Evolutionary conservation across 2,888 invertebrate genomes (phyloP).

Genomic region (Megastigmus dorsalis): DNA sequence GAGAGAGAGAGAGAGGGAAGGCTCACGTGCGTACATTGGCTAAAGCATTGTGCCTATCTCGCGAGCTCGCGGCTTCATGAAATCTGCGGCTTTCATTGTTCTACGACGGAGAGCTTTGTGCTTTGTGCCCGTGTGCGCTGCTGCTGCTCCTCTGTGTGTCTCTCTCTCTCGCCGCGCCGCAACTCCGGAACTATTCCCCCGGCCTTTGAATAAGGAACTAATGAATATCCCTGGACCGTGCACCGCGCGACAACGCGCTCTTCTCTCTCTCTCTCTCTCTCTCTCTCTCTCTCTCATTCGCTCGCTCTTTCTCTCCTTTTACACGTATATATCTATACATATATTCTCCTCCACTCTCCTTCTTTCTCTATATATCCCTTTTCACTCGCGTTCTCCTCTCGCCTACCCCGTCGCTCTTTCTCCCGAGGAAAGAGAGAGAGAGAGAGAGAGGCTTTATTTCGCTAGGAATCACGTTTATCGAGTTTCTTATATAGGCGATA

Average conservation of each 20-base stretch:
- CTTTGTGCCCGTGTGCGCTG: conserved; percentile 43
- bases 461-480: conserved; percentile 39
- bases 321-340: no score
- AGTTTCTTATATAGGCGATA: conserved; percentile 11
- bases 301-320: no score
- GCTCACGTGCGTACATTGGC: conserved; percentile 64
- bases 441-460: conserved; percentile 22
- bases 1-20: conserved; percentile 4
- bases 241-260: conserved; percentile 53
- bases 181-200: conserved; percentile 71
- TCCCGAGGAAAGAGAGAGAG: not conserved
- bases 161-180: conserved; percentile 56
- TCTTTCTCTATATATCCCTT: no score
- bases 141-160: not conserved
- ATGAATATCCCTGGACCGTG: conserved; percentile 69
- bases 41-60: conserved; percentile 73
- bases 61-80: conserved; percentile 61
- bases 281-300: conserved; percentile 14
- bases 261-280: conserved; percentile 41
- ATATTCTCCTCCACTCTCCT: conserved; percentile 9
- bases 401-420: not conserved
- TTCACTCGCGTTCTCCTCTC: conserved; percentile 18
- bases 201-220: conserved; percentile 74
- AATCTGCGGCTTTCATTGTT: conserved; percentile 55
- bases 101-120: conserved; percentile 43